phyloP scores from a whole-genome alignment of 2,888 invertebrate species.

The Synanthedon myopaeformis region DNA sequence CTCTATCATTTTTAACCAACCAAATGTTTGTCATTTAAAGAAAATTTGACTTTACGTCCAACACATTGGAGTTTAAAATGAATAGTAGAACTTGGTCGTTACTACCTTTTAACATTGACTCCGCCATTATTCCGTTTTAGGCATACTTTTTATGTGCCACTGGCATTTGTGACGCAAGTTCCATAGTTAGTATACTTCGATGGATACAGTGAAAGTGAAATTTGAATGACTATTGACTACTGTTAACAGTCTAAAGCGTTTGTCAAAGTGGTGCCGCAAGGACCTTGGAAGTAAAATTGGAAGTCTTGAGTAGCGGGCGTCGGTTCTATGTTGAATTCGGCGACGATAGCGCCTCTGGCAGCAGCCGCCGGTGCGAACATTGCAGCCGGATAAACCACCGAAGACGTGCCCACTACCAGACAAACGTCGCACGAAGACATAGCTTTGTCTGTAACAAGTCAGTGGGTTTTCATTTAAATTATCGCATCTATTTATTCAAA shows the following conservation, averaged over 20 bases:
- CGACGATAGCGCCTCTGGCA: slow-evolving; percentile 69
- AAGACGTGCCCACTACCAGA: slow-evolving; percentile 87
- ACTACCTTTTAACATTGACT: too few species aligned
- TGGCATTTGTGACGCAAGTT: too few species aligned
- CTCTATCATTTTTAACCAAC: too few species aligned
- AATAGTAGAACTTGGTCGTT: too few species aligned
- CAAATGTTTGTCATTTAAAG: too few species aligned
- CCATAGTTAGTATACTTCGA: too few species aligned
- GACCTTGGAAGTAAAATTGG: slow-evolving; percentile 58
- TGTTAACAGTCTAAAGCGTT: slow-evolving; percentile 34
- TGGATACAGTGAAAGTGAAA: too few species aligned
- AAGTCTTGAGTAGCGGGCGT: slow-evolving; percentile 53
- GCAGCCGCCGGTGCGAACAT: slow-evolving; percentile 87
- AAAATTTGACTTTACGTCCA: too few species aligned
- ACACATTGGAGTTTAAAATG: too few species aligned
- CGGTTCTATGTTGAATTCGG: slow-evolving; percentile 50
- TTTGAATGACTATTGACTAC: too few species aligned
- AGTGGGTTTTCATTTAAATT: not conserved
- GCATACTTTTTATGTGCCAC: too few species aligned
- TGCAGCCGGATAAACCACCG: slow-evolving; percentile 88
- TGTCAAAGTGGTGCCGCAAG: slow-evolving; percentile 53
- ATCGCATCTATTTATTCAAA: not conserved
- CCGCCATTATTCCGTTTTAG: too few species aligned
- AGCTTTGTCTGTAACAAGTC: slow-evolving; percentile 60
- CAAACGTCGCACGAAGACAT: slow-evolving; percentile 81